These are phyloP conservation scores for Natrix natrix DNA, from an alignment of 2,797 vertebrate species.

Conservation along the genomic window DNA sequence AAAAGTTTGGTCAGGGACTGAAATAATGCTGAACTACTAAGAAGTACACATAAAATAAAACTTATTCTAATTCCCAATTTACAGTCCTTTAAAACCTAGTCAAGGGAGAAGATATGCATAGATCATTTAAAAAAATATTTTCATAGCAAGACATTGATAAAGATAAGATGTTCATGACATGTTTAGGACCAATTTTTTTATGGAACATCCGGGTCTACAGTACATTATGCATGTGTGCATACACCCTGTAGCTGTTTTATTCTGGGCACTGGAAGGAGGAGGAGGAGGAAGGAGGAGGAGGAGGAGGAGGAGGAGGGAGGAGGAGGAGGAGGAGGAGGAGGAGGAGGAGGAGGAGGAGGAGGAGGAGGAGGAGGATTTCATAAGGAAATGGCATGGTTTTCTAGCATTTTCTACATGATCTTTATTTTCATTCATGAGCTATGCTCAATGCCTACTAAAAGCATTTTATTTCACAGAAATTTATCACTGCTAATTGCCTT, in stretches of 20 bases:
- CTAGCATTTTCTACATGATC: neutral
- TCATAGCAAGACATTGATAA: neutral
- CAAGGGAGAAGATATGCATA: neutral
- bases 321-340: too few species aligned
- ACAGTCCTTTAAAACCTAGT: neutral
- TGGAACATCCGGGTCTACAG: neutral
- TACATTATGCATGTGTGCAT: neutral
- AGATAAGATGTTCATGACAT: neutral
- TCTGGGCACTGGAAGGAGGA: too few species aligned
- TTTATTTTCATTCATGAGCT: neutral
- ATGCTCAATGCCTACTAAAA: neutral
- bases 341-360: too few species aligned
- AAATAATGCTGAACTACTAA: neutral
- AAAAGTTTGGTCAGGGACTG: slow-evolving; percentile 26
- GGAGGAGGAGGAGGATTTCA: too few species aligned
- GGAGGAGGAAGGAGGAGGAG: too few species aligned
- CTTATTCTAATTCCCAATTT: neutral
- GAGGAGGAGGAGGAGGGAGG: too few species aligned
- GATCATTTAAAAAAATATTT: rapidly evolving
- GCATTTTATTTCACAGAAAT: neutral
- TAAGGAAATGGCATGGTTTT: too few species aligned
- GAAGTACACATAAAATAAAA: neutral
- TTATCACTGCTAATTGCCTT: neutral
- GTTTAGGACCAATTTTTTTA: neutral
- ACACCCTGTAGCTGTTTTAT: neutral